Conservation (phyloP, 2,113 vertebrate species). For the Formicarius rufipectus region DNA sequence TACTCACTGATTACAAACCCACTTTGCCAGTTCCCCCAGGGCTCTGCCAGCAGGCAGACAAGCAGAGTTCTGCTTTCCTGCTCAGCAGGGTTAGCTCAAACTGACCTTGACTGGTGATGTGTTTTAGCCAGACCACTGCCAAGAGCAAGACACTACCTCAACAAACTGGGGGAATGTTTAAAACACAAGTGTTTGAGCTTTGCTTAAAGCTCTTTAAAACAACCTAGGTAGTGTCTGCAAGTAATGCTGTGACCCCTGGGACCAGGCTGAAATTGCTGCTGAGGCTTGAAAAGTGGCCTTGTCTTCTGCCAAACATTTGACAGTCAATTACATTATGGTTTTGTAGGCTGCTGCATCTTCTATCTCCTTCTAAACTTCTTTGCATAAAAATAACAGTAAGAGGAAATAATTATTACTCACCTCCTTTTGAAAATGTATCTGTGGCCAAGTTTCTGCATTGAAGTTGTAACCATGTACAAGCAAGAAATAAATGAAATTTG, state of each 20-base stretch:
- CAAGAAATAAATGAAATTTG: slow-evolving; percentile 85
- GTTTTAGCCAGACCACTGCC: neutral
- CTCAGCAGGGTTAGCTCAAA: neutral
- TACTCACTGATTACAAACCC: neutral
- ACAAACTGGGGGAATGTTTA: neutral
- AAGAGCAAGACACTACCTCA: neutral
- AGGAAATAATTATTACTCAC: slow-evolving; percentile 65
- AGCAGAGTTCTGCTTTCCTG: neutral
- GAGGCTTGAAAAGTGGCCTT: neutral
- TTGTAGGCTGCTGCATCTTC: neutral
- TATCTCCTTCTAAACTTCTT: neutral
- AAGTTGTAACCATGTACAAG: slow-evolving; percentile 89
- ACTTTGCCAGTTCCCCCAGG: neutral
- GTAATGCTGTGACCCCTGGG: neutral
- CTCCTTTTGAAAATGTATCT: slow-evolving; percentile 84
- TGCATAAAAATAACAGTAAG: neutral
- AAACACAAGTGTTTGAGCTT: neutral
- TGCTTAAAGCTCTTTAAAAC: neutral
- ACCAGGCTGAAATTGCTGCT: neutral
- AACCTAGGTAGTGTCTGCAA: neutral
- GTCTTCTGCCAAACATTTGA: neutral
- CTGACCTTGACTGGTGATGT: neutral
- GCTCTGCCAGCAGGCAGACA: neutral
- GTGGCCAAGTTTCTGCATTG: slow-evolving; percentile 80
- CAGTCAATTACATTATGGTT: neutral